phyloP scores from a whole-genome alignment of 2,888 invertebrate genomes.

The Syrphus vitripennis region DNA sequence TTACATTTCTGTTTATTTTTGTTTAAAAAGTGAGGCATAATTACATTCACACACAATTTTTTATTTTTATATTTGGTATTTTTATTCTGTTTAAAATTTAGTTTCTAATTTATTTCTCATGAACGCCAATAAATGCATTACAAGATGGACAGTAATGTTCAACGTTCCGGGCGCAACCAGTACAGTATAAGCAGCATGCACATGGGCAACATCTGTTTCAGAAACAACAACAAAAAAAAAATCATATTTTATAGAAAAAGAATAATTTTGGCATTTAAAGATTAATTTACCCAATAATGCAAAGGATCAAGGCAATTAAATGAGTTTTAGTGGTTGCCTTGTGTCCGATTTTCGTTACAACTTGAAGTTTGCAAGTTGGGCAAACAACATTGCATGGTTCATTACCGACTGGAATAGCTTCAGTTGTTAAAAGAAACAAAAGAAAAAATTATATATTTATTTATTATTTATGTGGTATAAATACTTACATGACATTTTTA shows the following conservation, averaged over 20 bases:
- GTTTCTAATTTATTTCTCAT: neutral
- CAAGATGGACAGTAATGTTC: slow-evolving; percentile 82
- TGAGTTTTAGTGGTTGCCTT: slow-evolving; percentile 82
- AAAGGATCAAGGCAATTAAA: slow-evolving; percentile 82
- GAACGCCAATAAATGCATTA: slow-evolving; percentile 80
- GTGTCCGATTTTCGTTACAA: slow-evolving; percentile 80
- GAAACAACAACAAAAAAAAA: neutral
- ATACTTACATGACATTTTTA: slow-evolving; percentile 35
- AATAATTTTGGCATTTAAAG: neutral
- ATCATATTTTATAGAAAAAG: neutral
- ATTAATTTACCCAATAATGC: slow-evolving; percentile 73
- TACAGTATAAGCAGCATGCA: slow-evolving; percentile 81
- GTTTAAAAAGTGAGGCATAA: neutral
- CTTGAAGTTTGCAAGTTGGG: slow-evolving; percentile 81
- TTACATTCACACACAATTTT: neutral
- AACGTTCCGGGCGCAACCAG: slow-evolving; percentile 80
- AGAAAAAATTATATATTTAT: neutral
- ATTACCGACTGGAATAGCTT: slow-evolving; percentile 79
- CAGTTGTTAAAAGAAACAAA: neutral
- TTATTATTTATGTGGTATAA: neutral
- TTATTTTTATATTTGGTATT: neutral
- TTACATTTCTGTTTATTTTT: neutral
- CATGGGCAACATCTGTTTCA: slow-evolving; percentile 79
- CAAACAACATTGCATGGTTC: slow-evolving; percentile 81
- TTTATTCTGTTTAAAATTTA: neutral